Evolutionary conservation across 2,113 vertebrate species (phyloP).

Genomic region (Catagonus wagneri): DNA sequence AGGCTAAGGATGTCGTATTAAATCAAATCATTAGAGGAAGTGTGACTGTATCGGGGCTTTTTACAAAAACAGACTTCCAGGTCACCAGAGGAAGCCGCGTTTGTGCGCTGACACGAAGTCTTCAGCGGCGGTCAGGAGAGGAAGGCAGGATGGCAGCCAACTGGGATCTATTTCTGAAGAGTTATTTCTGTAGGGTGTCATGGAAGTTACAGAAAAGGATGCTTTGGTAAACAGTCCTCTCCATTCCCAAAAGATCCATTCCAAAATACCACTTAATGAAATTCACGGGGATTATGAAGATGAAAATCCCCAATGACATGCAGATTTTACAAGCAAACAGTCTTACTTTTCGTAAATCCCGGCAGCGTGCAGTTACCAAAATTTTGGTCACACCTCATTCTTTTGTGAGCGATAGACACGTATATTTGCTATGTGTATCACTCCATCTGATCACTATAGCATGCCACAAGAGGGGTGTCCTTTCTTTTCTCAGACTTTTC

Average conservation of each 20-base stretch:
- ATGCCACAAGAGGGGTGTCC: not conserved
- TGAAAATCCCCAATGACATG: not conserved
- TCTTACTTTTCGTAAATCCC: not conserved
- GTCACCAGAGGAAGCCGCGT: constrained; percentile 72
- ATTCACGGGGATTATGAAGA: not conserved
- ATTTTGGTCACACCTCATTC: accelerated
- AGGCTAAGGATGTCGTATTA: constrained; percentile 63
- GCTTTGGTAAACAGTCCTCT: constrained; percentile 60
- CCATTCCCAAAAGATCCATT: constrained; percentile 40
- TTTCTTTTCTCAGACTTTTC: not conserved
- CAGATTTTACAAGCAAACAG: not conserved
- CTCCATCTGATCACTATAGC: accelerated
- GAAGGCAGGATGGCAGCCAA: constrained; percentile 60
- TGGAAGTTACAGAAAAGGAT: constrained; percentile 76
- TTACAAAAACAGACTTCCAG: constrained; percentile 75
- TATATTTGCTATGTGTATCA: not conserved
- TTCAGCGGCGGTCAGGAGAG: constrained; percentile 27
- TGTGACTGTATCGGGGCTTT: constrained; percentile 70
- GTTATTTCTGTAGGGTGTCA: constrained; percentile 72
- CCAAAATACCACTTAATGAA: constrained; percentile 71
- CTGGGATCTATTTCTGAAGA: constrained; percentile 77
- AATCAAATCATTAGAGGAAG: constrained; percentile 71
- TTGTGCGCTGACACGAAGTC: not conserved
- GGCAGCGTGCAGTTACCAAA: not conserved
- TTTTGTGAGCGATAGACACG: not conserved